Conservation (phyloP, 2,888 invertebrate genomes). For the Dorcus hopei region DNA sequence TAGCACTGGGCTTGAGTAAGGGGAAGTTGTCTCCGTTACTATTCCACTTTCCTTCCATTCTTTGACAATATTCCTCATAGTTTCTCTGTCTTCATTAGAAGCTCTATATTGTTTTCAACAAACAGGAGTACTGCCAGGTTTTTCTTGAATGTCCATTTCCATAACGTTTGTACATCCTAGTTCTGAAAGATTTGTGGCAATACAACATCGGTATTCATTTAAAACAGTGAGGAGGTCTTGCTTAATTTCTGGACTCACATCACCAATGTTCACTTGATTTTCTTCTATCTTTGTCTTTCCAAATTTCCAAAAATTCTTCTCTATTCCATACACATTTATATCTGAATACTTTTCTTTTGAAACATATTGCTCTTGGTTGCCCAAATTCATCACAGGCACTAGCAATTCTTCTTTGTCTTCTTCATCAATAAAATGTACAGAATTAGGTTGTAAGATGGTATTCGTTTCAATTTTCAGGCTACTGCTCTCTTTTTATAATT, state of each 20-base stretch:
- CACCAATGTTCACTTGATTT: no score
- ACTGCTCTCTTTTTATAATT: no score
- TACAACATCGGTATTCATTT: slow-evolving; percentile 10
- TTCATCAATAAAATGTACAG: neutral
- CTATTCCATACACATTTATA: no score
- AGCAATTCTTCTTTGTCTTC: neutral
- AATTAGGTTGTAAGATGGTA: neutral
- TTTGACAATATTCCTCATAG: slow-evolving; percentile 14
- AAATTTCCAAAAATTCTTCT: no score
- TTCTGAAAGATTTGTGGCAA: slow-evolving; percentile 13
- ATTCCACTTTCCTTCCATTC: slow-evolving; percentile 18
- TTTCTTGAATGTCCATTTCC: no score
- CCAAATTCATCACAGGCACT: neutral
- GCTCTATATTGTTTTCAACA: slow-evolving; percentile 14
- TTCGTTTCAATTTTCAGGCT: no score
- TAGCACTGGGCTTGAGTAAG: slow-evolving; percentile 23
- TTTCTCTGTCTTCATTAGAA: slow-evolving; percentile 11
- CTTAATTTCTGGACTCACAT: no score
- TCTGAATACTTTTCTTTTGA: no score
- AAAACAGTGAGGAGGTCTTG: no score
- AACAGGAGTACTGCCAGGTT: slow-evolving; percentile 4
- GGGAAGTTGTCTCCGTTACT: slow-evolving; percentile 18
- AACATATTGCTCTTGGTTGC: no score
- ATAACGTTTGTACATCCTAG: no score
- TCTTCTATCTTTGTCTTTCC: no score